These are phyloP conservation scores for Geococcyx californianus DNA, from an alignment of 2,113 vertebrate genomes.

Conservation along the genomic window DNA sequence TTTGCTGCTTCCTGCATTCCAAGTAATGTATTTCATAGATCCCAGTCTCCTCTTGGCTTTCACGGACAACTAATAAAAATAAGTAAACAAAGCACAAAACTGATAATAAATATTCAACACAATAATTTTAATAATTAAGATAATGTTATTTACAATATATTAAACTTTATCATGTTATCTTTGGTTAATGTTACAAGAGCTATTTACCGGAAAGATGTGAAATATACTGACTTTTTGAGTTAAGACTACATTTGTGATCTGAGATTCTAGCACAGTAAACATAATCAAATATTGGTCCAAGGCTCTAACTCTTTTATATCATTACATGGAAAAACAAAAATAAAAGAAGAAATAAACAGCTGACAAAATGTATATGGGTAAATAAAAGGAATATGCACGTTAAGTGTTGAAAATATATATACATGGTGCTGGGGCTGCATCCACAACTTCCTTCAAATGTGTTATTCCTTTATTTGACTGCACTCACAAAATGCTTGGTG, in stretches of 20 bases:
- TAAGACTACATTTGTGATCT: not conserved
- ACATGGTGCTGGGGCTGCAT: not conserved
- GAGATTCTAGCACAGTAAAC: not conserved
- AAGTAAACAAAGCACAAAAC: not conserved
- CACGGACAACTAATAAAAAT: not conserved
- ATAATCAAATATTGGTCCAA: not conserved
- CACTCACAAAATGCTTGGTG: not conserved
- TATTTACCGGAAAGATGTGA: not conserved
- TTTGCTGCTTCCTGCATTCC: not conserved
- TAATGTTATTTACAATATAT: not conserved
- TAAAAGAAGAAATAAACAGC: not conserved
- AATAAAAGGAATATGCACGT: not conserved
- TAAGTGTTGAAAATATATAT: too few species aligned
- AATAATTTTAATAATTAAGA: not conserved
- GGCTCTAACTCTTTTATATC: not conserved
- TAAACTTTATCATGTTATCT: not conserved
- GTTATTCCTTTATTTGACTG: not conserved
- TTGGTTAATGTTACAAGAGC: not conserved
- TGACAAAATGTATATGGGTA: not conserved
- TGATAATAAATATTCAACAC: not conserved
- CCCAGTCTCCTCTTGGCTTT: not conserved
- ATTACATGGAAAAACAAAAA: not conserved
- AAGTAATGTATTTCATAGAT: not conserved
- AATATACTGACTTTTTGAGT: not conserved
- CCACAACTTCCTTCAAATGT: not conserved